Percentiles rank a stretch among this genome's conserved stretches.
These are phyloP conservation scores for Agrochola lota DNA, from an alignment of 2,888 invertebrate genomes.

Conservation along the genomic window DNA sequence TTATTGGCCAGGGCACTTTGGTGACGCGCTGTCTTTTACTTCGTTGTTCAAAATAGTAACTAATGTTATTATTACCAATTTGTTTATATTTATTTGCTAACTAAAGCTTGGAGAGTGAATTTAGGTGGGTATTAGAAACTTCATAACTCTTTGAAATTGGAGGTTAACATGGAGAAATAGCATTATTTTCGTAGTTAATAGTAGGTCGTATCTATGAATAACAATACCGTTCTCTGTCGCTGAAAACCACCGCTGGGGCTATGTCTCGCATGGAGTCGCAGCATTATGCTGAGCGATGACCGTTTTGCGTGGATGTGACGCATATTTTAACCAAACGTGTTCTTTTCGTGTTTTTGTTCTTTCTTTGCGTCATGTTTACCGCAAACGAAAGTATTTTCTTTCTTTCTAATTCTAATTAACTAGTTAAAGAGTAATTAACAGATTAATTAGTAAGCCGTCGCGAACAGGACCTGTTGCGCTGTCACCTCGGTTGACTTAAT, in stretches of 20 bases:
- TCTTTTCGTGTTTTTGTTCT: no score
- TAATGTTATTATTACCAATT: background rate
- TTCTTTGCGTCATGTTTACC: no score
- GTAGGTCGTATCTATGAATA: background rate
- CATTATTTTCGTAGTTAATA: background rate
- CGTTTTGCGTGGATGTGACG: no score
- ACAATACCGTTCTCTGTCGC: no score
- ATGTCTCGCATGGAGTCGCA: no score
- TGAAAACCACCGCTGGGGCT: no score
- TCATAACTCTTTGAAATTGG: background rate
- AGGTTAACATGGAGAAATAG: background rate
- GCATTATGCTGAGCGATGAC: no score
- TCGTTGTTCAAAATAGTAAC: background rate
- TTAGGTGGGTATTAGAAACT: background rate
- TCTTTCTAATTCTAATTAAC: background rate
- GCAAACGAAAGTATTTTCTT: no score
- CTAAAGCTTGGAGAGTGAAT: background rate
- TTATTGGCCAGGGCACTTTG: background rate
- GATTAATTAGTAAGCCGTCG: constrained; percentile 3
- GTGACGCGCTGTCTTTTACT: background rate
- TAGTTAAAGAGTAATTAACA: constrained; percentile 11
- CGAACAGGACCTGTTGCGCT: constrained; percentile 12
- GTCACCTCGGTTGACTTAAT: background rate
- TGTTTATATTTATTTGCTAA: background rate
- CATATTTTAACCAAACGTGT: no score